phyloP scores from a whole-genome alignment of 2,113 vertebrate species.

The Gallinago undulata region DNA sequence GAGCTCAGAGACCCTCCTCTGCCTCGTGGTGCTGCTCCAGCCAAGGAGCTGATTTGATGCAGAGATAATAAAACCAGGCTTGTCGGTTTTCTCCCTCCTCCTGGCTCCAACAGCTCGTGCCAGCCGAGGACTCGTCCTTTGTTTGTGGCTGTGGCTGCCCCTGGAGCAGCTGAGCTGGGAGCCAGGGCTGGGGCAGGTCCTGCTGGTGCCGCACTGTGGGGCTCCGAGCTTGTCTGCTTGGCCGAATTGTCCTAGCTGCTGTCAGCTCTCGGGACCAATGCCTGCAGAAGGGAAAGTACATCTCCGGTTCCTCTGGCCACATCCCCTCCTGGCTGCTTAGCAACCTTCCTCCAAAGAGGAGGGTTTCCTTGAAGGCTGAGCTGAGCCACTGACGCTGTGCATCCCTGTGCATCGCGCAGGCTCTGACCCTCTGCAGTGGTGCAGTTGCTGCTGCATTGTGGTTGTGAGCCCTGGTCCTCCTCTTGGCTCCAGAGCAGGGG shows the following conservation, averaged over 20 bases:
- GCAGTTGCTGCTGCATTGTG: neutral
- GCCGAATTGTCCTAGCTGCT: neutral
- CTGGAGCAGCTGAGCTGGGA: neutral
- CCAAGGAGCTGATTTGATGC: neutral
- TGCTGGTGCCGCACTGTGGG: rapidly evolving
- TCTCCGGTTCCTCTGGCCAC: conserved; percentile 41
- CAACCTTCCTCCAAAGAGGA: conserved; percentile 66
- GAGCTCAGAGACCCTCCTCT: neutral
- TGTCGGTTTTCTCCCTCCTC: neutral
- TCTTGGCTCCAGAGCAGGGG: neutral
- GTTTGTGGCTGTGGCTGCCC: neutral
- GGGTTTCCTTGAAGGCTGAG: conserved; percentile 71
- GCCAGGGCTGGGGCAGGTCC: neutral
- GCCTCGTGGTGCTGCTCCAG: neutral
- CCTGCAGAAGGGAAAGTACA: conserved; percentile 58
- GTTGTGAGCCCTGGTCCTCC: neutral
- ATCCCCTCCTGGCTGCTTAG: conserved; percentile 76
- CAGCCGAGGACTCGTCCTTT: neutral
- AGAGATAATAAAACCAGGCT: neutral
- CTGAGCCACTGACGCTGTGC: conserved; percentile 43
- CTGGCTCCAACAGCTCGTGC: neutral
- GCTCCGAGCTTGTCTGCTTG: neutral
- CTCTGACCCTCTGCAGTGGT: neutral
- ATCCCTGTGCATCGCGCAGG: neutral
- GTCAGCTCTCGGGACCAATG: conserved; percentile 10